Percentiles rank a stretch among this genome's conserved stretches.
These are phyloP conservation scores for Drosophila bocki DNA, from an alignment of 1,140 invertebrate species.

Conservation along the genomic window DNA sequence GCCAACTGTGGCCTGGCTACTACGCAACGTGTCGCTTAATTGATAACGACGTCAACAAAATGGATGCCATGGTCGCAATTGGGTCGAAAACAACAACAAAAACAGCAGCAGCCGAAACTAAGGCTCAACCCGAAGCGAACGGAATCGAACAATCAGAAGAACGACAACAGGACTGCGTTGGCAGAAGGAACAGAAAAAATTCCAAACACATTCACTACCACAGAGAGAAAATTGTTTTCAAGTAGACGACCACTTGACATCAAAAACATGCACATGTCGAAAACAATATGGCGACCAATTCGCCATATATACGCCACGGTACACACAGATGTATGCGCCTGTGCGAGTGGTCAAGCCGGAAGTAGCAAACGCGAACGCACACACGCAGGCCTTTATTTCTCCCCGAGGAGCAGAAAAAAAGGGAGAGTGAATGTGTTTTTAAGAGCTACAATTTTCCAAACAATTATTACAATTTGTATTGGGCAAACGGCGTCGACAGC, in stretches of 20 bases:
- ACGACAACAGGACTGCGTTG: slow-evolving; percentile 28
- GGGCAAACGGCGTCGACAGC: slow-evolving; percentile 41
- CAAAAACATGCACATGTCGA: slow-evolving; percentile 77
- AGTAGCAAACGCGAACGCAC: slow-evolving; percentile 57
- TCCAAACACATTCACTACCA: slow-evolving; percentile 12
- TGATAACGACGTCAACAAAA: slow-evolving; percentile 81
- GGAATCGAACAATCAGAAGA: slow-evolving; percentile 43
- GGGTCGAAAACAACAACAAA: slow-evolving; percentile 58
- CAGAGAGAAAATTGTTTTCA: slow-evolving; percentile 69
- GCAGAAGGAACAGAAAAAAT: slow-evolving; percentile 28
- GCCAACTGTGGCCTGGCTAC: slow-evolving; percentile 70
- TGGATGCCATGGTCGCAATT: slow-evolving; percentile 69
- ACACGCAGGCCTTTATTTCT: slow-evolving; percentile 43
- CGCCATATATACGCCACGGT: slow-evolving; percentile 18
- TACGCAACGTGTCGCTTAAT: slow-evolving; percentile 77
- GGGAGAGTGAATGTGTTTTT: slow-evolving; percentile 62
- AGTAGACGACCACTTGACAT: slow-evolving; percentile 75
- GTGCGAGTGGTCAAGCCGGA: slow-evolving; percentile 50
- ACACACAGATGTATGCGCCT: slow-evolving; percentile 7
- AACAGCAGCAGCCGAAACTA: slow-evolving; percentile 23
- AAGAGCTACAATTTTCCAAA: slow-evolving; percentile 77
- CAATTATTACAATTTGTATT: slow-evolving; percentile 78
- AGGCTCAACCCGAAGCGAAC: slow-evolving; percentile 30
- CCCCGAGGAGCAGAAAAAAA: slow-evolving; percentile 39
- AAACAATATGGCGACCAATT: slow-evolving; percentile 72